These are phyloP conservation scores for Rhynchophorus ferrugineus DNA, from an alignment of 1,140 invertebrate genomes.

Conservation along the genomic window DNA sequence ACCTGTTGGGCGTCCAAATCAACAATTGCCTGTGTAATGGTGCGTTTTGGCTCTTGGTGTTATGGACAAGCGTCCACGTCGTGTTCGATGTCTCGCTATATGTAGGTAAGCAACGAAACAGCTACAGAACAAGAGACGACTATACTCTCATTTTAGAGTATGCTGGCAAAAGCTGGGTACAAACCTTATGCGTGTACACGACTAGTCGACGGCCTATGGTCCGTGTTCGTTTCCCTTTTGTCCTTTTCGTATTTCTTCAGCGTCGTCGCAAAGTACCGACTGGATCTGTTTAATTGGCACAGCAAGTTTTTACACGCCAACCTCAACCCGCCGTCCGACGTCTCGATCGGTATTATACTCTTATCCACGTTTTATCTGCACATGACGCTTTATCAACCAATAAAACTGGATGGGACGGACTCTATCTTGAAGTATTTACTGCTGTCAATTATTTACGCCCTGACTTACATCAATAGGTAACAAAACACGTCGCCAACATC, in stretches of 20 bases:
- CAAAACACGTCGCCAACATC: no score
- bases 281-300: background rate
- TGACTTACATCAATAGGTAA: background rate
- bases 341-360: background rate
- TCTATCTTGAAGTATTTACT: background rate
- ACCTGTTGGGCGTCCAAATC: background rate
- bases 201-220: background rate
- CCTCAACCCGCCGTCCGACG: background rate
- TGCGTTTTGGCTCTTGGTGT: background rate
- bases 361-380: background rate
- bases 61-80: background rate
- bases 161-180: background rate
- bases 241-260: background rate
- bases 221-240: background rate
- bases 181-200: background rate
- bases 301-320: background rate
- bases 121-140: background rate
- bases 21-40: background rate
- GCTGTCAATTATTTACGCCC: background rate
- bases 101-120: background rate
- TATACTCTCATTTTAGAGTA: background rate
- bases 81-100: background rate
- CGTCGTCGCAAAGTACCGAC: background rate
- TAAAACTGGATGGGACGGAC: background rate
- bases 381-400: background rate